Evolutionary conservation across 2,797 vertebrate genomes (phyloP), one percentile per base, ranked within the genome.

Genomic region (Ctenochaetus hawaiiensis): DNA sequence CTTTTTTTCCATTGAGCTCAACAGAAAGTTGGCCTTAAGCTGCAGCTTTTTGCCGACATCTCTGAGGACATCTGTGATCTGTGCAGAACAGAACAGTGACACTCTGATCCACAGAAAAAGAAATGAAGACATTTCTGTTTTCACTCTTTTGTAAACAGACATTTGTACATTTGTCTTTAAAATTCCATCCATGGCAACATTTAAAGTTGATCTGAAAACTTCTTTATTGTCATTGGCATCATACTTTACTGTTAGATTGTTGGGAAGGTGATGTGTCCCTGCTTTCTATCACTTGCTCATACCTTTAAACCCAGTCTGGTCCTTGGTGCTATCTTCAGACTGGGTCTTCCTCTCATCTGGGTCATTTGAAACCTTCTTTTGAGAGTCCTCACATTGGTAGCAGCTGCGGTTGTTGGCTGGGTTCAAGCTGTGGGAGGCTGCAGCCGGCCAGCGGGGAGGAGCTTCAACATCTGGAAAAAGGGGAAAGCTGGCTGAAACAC

Each of bases 381-480:
- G 69, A 62, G 71, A 77, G 80, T 62, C 17, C 41, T 89, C 79
- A 89, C 88, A 94, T 93, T 94, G 90, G 88, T 90, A 89, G 89
- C 94, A 95, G 94, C 93, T 94, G 94, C 81, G 89, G 80, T 76
- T 81, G 59, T 56, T 93, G 93, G 92, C 93, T 65, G 73, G 14
- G 20, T 54, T 77, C 60, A 54, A 64, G 84, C 89, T 78, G 89
- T 88, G 88, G 91, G 89, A 89, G 88, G 85, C 83, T 81, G 81
- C 68, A 26, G 87, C 81, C 4, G 81, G 84, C 85, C 85, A 82
- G 85, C 39, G 61, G 90, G 94, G 93, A 90, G 92, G 90, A 88
- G 91, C 88, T 82, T 56, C 77, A 83, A 92, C 93, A 93, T 94
- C 93, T 93, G 92, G 93, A 92, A 91, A 93, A 93, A 85, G 86